Evolutionary conservation across 2,113 vertebrate species (phyloP).

Genomic region (Chascanopsetta lugubris): DNA sequence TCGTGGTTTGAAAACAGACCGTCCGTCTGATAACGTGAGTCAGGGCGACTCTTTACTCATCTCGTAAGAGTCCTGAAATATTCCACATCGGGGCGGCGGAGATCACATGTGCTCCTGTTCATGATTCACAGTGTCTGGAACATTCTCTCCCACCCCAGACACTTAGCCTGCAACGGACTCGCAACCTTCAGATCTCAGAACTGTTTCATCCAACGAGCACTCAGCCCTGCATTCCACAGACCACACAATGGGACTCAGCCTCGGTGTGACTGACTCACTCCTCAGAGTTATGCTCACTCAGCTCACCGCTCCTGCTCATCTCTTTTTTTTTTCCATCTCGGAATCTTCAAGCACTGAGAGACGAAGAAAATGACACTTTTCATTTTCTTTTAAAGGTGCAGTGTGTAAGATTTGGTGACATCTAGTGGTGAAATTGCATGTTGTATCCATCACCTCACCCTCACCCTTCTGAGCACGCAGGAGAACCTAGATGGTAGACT

Average conservation of each 20-base stretch:
- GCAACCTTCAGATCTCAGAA: slow-evolving; percentile 36
- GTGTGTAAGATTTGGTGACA: too few species aligned
- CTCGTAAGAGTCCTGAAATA: slow-evolving; percentile 13
- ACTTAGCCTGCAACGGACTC: slow-evolving; percentile 47
- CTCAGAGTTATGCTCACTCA: slow-evolving; percentile 22
- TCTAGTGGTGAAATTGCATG: too few species aligned
- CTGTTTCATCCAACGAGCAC: slow-evolving; percentile 46
- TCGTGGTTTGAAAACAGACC: neutral
- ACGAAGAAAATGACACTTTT: slow-evolving; percentile 7
- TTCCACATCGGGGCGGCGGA: slow-evolving; percentile 5
- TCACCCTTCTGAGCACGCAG: too few species aligned
- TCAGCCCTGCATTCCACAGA: slow-evolving; percentile 46
- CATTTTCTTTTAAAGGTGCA: too few species aligned
- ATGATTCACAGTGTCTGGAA: slow-evolving; percentile 47
- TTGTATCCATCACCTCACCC: too few species aligned
- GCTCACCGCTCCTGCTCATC: slow-evolving; percentile 34
- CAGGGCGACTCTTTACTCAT: neutral
- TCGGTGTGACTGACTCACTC: slow-evolving; percentile 52
- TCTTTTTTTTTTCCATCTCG: slow-evolving; percentile 14
- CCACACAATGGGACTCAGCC: slow-evolving; percentile 51
- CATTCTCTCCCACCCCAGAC: slow-evolving; percentile 36
- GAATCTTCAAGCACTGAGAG: slow-evolving; percentile 5
- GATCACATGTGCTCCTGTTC: slow-evolving; percentile 34
- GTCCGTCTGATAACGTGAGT: neutral
- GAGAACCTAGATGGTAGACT: too few species aligned